Evolutionary conservation across 1,140 invertebrate genomes (phyloP).

Genomic region (Achroia grisella): DNA sequence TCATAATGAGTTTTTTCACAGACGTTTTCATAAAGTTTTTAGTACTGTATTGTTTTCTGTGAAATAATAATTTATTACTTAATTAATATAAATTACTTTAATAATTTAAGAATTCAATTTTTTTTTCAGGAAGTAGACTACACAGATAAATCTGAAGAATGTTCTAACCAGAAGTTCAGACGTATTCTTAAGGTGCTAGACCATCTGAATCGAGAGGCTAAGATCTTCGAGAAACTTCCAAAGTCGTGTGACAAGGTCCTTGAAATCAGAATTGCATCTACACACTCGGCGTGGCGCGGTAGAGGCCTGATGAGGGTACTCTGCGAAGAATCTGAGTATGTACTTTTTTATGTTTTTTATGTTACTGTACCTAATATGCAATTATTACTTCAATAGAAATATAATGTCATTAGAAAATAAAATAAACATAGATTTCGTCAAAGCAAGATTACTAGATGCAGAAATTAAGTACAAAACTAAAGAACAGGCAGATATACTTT

Average conservation of each 20-base stretch:
- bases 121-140: slow-evolving; percentile 46
- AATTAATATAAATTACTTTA: no score
- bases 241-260: slow-evolving; percentile 71
- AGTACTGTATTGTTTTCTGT: no score
- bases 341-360: slow-evolving; percentile 10
- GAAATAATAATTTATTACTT: no score
- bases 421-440: no score
- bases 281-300: slow-evolving; percentile 78
- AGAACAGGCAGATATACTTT: no score
- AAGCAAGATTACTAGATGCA: no score
- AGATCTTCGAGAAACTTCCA: slow-evolving; percentile 74
- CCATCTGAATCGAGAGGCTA: slow-evolving; percentile 74
- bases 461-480: no score
- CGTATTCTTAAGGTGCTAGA: slow-evolving; percentile 77
- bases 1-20: no score
- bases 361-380: not conserved
- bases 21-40: no score
- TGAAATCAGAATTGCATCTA: slow-evolving; percentile 79
- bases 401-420: no score
- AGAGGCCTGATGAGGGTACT: slow-evolving; percentile 78
- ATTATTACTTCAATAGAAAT: not conserved
- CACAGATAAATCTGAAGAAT: slow-evolving; percentile 63
- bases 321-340: slow-evolving; percentile 78
- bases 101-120: no score
- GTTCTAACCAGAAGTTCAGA: slow-evolving; percentile 75